phyloP scores from a whole-genome alignment of 2,797 vertebrate species.

The Argya squamiceps region DNA sequence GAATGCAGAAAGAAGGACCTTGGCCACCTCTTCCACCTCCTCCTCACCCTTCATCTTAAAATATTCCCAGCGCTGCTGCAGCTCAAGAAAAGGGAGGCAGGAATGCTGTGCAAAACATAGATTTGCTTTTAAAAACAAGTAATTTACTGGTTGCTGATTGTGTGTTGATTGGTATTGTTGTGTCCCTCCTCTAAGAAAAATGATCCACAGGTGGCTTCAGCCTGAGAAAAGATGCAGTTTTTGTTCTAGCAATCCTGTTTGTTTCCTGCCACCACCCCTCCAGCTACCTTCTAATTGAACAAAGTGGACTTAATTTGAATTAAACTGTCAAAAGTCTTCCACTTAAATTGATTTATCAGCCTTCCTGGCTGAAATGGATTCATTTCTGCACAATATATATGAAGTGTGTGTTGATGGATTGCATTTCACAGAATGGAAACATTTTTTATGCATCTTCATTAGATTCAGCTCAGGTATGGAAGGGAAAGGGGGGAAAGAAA shows the following conservation, averaged over 20 bases:
- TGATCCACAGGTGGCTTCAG: conserved; percentile 33
- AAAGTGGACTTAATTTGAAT: conserved; percentile 80
- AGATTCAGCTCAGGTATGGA: conserved; percentile 48
- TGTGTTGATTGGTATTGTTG: conserved; percentile 63
- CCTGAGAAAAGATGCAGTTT: conserved; percentile 48
- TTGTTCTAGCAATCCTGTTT: conserved; percentile 45
- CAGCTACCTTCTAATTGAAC: conserved; percentile 74
- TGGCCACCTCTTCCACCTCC: not conserved
- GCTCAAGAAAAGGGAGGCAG: conserved; percentile 7
- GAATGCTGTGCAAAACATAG: conserved; percentile 21
- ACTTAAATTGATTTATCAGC: conserved; percentile 78
- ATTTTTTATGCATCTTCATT: conserved; percentile 60
- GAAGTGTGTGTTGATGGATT: conserved; percentile 69
- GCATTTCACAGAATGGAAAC: conserved; percentile 57
- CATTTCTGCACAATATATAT: conserved; percentile 66
- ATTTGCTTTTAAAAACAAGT: conserved; percentile 19
- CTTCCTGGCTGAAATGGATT: conserved; percentile 69
- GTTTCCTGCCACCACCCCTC: conserved; percentile 51
- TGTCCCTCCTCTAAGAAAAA: conserved; percentile 57
- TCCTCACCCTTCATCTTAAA: not conserved
- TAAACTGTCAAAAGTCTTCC: conserved; percentile 78
- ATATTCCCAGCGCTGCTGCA: not conserved
- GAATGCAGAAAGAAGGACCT: not conserved
- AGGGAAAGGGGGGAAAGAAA: not conserved
- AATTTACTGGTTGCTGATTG: conserved; percentile 44